Conservation (phyloP, 2,888 invertebrate species). For the Herminia tarsipennalis region DNA sequence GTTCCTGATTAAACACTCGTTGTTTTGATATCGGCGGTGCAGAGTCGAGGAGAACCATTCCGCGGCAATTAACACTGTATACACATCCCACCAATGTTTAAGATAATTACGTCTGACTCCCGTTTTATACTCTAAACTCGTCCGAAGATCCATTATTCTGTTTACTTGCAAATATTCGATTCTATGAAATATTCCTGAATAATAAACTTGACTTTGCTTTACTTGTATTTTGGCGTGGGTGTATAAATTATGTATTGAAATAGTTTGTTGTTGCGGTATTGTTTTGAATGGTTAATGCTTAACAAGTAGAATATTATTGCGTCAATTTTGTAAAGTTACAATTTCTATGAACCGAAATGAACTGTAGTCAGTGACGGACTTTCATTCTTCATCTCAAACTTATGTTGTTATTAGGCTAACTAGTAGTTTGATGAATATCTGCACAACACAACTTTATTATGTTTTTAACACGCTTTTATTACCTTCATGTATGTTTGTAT, state of each 20-base stretch:
- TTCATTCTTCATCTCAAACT: not conserved
- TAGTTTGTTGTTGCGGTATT: slow-evolving; percentile 1
- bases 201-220: not conserved
- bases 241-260: slow-evolving; percentile 6
- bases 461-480: too few relatives aligned
- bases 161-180: slow-evolving; percentile 3
- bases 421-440: too few relatives aligned
- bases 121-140: slow-evolving; percentile 10
- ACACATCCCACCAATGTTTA: slow-evolving; percentile 22
- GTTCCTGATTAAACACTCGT: slow-evolving; percentile 45
- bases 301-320: slow-evolving; percentile 4
- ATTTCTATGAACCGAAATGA: not conserved
- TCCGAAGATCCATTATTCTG: slow-evolving; percentile 22
- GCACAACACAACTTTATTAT: too few relatives aligned
- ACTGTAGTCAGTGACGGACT: not conserved
- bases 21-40: slow-evolving; percentile 32
- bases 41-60: slow-evolving; percentile 29
- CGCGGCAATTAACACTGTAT: slow-evolving; percentile 28
- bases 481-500: too few relatives aligned
- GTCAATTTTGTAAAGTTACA: not conserved
- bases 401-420: too few relatives aligned
- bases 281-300: slow-evolving; percentile 2
- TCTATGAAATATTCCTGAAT: not conserved
- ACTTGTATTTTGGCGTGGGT: slow-evolving; percentile 3
- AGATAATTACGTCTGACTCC: slow-evolving; percentile 30